These are phyloP conservation scores for Vollenhovia emeryi DNA, from an alignment of 1,140 invertebrate species.

Conservation along the genomic window DNA sequence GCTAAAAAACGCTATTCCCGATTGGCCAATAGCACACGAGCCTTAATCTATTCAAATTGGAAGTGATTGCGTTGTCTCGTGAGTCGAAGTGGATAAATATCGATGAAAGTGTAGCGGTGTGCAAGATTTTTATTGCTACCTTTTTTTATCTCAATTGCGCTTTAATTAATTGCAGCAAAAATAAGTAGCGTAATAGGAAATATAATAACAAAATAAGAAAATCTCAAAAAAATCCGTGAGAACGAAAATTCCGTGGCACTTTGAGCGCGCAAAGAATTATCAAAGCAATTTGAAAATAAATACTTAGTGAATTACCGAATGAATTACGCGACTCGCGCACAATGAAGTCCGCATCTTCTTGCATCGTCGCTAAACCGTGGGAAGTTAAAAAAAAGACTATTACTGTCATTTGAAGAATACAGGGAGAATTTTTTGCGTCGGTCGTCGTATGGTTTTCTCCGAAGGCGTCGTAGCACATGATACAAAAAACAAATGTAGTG, in stretches of 20 bases:
- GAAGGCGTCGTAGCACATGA: not conserved
- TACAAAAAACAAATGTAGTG: constrained; percentile 36
- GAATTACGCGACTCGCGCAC: not conserved
- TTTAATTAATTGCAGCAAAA: constrained; percentile 12
- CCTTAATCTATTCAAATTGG: constrained; percentile 61
- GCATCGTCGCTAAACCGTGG: constrained; percentile 13
- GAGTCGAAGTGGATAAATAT: constrained; percentile 8
- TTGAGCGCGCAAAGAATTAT: not conserved
- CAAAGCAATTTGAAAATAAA: constrained; percentile 11
- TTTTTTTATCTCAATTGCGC: not conserved
- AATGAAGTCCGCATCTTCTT: constrained; percentile 1
- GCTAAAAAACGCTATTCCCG: constrained; percentile 74
- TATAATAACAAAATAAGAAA: not conserved
- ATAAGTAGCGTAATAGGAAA: constrained; percentile 11
- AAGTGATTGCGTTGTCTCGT: constrained; percentile 48
- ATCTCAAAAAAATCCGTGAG: not conserved
- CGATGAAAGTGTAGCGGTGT: not conserved
- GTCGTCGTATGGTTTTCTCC: constrained; percentile 10
- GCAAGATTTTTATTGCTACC: constrained; percentile 11
- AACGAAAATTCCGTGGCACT: not conserved
- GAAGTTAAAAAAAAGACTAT: constrained; percentile 29
- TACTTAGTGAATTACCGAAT: constrained; percentile 28
- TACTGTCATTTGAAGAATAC: constrained; percentile 26
- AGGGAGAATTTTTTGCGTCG: constrained; percentile 14
- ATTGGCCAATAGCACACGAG: constrained; percentile 71